phyloP scores from a whole-genome alignment of 2,113 vertebrate species.

The Spilogale gracilis region DNA sequence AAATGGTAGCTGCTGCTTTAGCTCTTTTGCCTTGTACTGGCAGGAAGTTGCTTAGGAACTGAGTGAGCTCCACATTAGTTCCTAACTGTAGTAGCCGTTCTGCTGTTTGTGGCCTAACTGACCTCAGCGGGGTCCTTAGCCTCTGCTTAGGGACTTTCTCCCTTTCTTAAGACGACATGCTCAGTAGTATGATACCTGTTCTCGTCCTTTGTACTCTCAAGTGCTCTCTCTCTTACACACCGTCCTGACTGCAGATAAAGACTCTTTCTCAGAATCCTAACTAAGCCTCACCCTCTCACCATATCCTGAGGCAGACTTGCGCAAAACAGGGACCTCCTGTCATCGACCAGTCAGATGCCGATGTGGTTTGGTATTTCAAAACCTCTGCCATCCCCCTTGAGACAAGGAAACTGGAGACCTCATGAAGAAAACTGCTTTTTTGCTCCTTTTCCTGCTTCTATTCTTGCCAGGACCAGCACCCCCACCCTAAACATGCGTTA shows the following conservation, averaged over 20 bases:
- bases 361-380: not conserved
- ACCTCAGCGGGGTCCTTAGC: not conserved
- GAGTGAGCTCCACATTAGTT: not conserved
- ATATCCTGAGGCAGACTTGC: not conserved
- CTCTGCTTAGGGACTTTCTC: not conserved
- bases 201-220: not conserved
- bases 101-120: constrained; percentile 39
- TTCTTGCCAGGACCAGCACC: not conserved
- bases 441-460: not conserved
- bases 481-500: not conserved
- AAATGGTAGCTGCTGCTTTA: not conserved
- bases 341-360: not conserved
- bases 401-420: not conserved
- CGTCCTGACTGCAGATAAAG: not conserved
- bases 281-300: not conserved
- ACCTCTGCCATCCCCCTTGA: not conserved
- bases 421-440: not conserved
- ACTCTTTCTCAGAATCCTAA: not conserved
- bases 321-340: not conserved
- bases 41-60: not conserved
- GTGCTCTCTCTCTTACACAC: not conserved
- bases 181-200: not conserved
- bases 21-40: not conserved
- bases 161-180: not conserved
- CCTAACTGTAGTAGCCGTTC: not conserved